Percentiles rank a stretch among this genome's conserved stretches.
These are phyloP conservation scores for Ecliptopera silaceata DNA, from an alignment of 2,888 invertebrate species.

Conservation along the genomic window DNA sequence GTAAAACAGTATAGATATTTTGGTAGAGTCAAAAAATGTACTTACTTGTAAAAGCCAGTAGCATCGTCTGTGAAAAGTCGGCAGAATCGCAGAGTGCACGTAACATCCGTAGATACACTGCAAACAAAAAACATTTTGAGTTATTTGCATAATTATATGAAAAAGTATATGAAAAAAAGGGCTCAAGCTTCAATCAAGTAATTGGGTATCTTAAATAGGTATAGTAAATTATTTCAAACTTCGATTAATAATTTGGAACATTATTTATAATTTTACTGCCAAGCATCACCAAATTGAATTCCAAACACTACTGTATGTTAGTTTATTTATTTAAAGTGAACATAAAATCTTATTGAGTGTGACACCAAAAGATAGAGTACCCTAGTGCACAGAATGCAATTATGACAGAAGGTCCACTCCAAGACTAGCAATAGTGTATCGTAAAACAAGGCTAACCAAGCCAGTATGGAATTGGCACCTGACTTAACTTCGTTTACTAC, in stretches of 20 bases:
- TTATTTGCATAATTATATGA: too few species aligned
- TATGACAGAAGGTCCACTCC: slow-evolving; percentile 34
- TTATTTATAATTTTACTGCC: neutral
- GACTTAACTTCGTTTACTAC: slow-evolving; percentile 67
- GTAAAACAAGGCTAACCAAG: slow-evolving; percentile 60
- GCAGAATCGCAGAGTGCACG: slow-evolving; percentile 98
- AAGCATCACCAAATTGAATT: neutral
- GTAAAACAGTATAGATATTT: neutral
- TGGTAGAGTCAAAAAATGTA: slow-evolving; percentile 4
- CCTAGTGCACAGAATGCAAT: slow-evolving; percentile 33
- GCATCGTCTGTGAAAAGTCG: slow-evolving; percentile 98
- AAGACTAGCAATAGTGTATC: slow-evolving; percentile 39
- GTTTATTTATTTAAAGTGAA: slow-evolving; percentile 12
- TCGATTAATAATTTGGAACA: too few species aligned
- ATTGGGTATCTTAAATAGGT: too few species aligned
- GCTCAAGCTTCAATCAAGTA: too few species aligned
- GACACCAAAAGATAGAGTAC: slow-evolving; percentile 23
- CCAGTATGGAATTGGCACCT: slow-evolving; percentile 66
- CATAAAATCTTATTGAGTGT: slow-evolving; percentile 18
- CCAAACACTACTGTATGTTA: neutral
- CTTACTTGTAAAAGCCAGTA: slow-evolving; percentile 98
- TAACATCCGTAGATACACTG: slow-evolving; percentile 99
- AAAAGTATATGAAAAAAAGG: too few species aligned
- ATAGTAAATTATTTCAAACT: too few species aligned
- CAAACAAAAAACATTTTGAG: slow-evolving; percentile 34